Evolutionary conservation across 2,888 invertebrate genomes (phyloP).

Genomic region (Euphydryas editha): DNA sequence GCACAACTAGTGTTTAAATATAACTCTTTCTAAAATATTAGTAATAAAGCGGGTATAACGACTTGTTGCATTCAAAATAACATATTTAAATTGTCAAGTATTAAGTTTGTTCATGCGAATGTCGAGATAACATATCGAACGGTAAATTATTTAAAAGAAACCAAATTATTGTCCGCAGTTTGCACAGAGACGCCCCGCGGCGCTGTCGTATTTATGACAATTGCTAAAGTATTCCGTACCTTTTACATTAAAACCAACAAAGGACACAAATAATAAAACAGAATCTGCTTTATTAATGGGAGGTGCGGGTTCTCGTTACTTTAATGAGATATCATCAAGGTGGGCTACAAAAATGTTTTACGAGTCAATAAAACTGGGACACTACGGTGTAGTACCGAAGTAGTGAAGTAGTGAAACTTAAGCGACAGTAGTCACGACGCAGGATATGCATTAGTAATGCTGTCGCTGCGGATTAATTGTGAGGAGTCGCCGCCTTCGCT

Average conservation of each 20-base stretch:
- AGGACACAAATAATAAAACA: slow-evolving; percentile 1
- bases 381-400: slow-evolving; percentile 12
- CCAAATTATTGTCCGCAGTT: slow-evolving; percentile 1
- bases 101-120: slow-evolving; percentile 4
- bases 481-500: background rate
- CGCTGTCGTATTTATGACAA: slow-evolving; percentile 19
- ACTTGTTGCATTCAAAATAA: background rate
- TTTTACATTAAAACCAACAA: slow-evolving; percentile 1
- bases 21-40: too few species aligned
- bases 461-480: slow-evolving; percentile 4
- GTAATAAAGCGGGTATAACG: too few species aligned
- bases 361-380: slow-evolving; percentile 26
- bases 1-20: too few species aligned
- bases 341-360: slow-evolving; percentile 28
- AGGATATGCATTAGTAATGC: slow-evolving; percentile 26
- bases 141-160: slow-evolving; percentile 17
- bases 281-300: background rate
- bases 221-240: slow-evolving; percentile 13
- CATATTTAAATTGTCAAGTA: background rate
- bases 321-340: slow-evolving; percentile 14
- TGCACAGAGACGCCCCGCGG: slow-evolving; percentile 14
- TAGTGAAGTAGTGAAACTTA: slow-evolving; percentile 21
- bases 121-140: slow-evolving; percentile 23
- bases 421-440: slow-evolving; percentile 15
- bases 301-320: background rate